These are phyloP conservation scores for Meandrusa payeni DNA, from an alignment of 2,888 invertebrate genomes.

Conservation along the genomic window DNA sequence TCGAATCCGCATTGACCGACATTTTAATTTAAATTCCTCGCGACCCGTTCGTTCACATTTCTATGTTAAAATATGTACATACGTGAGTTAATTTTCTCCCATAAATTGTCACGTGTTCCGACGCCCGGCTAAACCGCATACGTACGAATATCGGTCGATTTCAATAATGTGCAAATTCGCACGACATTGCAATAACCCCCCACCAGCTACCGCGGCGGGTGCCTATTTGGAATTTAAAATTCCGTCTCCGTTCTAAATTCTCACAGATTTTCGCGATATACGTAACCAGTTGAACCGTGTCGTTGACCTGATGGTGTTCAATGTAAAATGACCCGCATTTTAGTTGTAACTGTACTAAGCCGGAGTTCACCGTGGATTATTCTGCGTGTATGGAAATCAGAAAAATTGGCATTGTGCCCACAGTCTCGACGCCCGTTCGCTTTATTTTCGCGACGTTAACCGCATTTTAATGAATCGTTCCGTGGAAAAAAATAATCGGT, in stretches of 20 bases:
- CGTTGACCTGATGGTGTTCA: slow-evolving; percentile 20
- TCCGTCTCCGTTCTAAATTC: slow-evolving; percentile 18
- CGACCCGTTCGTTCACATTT: slow-evolving; percentile 1
- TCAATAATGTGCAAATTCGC: slow-evolving; percentile 23
- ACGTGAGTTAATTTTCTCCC: slow-evolving; percentile 19
- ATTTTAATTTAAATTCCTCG: slow-evolving; percentile 23
- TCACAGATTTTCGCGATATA: slow-evolving; percentile 21
- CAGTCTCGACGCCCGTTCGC: slow-evolving; percentile 58
- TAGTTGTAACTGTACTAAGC: background rate
- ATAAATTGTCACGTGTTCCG: slow-evolving; percentile 26
- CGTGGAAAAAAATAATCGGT: slow-evolving; percentile 28
- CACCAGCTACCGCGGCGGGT: background rate
- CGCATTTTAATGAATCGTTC: slow-evolving; percentile 61
- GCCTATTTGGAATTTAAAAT: slow-evolving; percentile 20
- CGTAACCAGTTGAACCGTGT: slow-evolving; percentile 4
- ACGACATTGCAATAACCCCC: slow-evolving; percentile 8
- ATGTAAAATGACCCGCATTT: slow-evolving; percentile 2
- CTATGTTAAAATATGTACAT: slow-evolving; percentile 24
- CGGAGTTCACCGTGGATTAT: slow-evolving; percentile 1
- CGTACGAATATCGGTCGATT: slow-evolving; percentile 25
- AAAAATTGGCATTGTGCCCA: slow-evolving; percentile 64
- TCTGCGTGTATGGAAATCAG: slow-evolving; percentile 43
- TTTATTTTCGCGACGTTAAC: slow-evolving; percentile 62
- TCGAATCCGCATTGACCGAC: slow-evolving; percentile 8
- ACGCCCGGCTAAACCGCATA: slow-evolving; percentile 22